Conservation (phyloP, 1,140 invertebrate genomes). For the Sitobion miscanthi region DNA sequence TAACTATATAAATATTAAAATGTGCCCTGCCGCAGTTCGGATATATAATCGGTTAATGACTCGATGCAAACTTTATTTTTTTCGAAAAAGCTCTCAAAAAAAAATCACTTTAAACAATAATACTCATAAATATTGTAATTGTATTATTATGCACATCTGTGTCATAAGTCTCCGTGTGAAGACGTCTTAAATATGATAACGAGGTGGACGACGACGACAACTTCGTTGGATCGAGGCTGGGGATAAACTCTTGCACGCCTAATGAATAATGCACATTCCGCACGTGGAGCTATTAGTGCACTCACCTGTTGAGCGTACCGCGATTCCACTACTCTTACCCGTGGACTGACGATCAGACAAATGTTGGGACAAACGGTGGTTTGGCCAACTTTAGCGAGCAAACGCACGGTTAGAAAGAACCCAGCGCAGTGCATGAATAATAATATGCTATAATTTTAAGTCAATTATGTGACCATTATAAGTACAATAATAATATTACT, state of each 20-base stretch:
- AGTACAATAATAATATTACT: too few species aligned
- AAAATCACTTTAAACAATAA: neutral
- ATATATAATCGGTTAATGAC: neutral
- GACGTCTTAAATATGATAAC: neutral
- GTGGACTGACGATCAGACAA: neutral
- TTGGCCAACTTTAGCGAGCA: neutral
- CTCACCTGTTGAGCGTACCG: neutral
- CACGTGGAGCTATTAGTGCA: neutral
- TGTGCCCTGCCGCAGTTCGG: neutral
- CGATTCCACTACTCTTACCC: neutral
- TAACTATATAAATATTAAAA: neutral
- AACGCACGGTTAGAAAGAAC: neutral
- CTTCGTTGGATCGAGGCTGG: neutral
- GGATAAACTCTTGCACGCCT: neutral
- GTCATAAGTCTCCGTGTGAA: neutral
- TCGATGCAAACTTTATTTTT: neutral
- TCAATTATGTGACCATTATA: too few species aligned
- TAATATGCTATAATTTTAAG: neutral
- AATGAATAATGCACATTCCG: conserved; percentile 10
- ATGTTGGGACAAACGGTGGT: neutral
- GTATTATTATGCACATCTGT: neutral
- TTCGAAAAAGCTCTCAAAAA: neutral
- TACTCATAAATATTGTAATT: neutral
- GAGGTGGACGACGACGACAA: neutral
- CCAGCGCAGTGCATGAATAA: neutral